Percentiles rank a stretch among this genome's conserved stretches.
phyloP scores from a whole-genome alignment of 2,888 invertebrate genomes.

The Lycia hirtaria region DNA sequence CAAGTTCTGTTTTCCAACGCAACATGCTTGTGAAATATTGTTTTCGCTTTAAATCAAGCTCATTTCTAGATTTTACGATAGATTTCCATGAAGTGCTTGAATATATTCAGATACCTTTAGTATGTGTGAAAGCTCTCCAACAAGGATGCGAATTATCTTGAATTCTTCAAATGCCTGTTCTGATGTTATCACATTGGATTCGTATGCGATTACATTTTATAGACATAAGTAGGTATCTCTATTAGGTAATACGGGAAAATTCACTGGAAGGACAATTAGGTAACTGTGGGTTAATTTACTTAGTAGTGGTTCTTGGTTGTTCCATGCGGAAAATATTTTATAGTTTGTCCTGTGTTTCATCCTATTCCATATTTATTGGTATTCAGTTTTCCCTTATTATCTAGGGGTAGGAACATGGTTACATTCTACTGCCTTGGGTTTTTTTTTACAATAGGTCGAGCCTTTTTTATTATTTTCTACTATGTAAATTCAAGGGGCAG shows the following conservation, averaged over 20 bases:
- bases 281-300: not conserved
- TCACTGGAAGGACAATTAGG: slow-evolving; percentile 10
- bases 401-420: too few species aligned
- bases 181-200: slow-evolving; percentile 40
- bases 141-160: slow-evolving; percentile 10
- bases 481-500: too few species aligned
- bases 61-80: not conserved
- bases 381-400: too few species aligned
- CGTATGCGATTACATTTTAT: slow-evolving; percentile 44
- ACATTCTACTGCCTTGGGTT: too few species aligned
- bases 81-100: not conserved
- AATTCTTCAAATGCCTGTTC: slow-evolving; percentile 7
- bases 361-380: too few species aligned
- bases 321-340: not conserved
- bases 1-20: too few species aligned
- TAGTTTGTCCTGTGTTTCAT: too few species aligned
- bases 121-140: slow-evolving; percentile 21
- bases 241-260: slow-evolving; percentile 27
- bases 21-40: too few species aligned
- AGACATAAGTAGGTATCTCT: too few species aligned
- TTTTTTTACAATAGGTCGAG: too few species aligned
- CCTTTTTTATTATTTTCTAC: too few species aligned
- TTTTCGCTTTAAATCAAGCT: too few species aligned
- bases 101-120: slow-evolving; percentile 13
- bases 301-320: not conserved